A percentile compares a stretch with the other conserved stretches of the same genome.
These are phyloP conservation scores for Ochlodes sylvanus DNA, from an alignment of 2,888 invertebrate genomes.

Conservation along the genomic window DNA sequence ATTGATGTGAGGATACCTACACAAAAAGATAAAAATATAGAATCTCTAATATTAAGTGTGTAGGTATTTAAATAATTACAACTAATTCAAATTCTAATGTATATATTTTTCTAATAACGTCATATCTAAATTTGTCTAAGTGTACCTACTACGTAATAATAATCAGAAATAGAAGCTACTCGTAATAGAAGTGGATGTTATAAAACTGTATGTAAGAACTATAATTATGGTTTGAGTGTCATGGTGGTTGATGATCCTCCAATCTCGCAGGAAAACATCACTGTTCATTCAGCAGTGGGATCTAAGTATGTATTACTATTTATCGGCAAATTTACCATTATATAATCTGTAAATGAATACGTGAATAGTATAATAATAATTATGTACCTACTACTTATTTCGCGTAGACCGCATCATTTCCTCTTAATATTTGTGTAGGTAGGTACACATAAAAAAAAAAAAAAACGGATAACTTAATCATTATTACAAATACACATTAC, in stretches of 20 bases:
- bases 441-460: too few species aligned
- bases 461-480: too few species aligned
- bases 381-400: too few species aligned
- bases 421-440: too few species aligned
- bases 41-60: conserved; percentile 19
- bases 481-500: too few species aligned
- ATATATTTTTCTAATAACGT: conserved; percentile 30
- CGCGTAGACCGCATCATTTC: too few species aligned
- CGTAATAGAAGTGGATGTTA: conserved; percentile 28
- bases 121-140: conserved; percentile 33
- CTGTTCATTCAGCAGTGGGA: background rate
- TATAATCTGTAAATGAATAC: too few species aligned
- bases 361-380: too few species aligned
- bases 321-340: too few species aligned
- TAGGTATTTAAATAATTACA: conserved; percentile 24
- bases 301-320: too few species aligned
- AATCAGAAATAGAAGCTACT: conserved; percentile 29
- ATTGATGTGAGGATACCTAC: background rate
- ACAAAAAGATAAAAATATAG: conserved; percentile 26
- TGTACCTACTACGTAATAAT: conserved; percentile 16
- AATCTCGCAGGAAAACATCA: background rate
- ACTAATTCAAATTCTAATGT: conserved; percentile 30
- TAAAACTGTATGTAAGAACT: conserved; percentile 12
- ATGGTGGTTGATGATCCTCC: background rate
- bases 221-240: conserved; percentile 1